Evolutionary conservation across 2,113 vertebrate species (phyloP), one percentile per base, ranked within the genome.

Genomic region (Colistium nudipinnis): DNA sequence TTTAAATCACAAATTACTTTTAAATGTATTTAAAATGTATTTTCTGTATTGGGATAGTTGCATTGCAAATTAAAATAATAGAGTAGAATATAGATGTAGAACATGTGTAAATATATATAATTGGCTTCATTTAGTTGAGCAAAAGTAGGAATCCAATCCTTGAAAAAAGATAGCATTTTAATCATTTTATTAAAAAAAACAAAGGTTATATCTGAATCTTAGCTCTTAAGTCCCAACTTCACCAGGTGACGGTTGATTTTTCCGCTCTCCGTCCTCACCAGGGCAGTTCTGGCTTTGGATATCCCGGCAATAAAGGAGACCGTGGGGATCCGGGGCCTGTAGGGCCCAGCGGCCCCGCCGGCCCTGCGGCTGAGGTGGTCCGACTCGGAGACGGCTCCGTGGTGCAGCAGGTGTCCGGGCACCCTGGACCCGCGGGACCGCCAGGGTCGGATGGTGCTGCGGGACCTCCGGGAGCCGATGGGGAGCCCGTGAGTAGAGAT

Each of bases 231-330:
- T 44, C 11, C 41, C 20, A 20, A 3, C 9, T 20, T 44, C 7
- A 44, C 19, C 19, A 3, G 41, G 8, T 47, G 13, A 45, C 11
- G 11, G 16, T 10, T 52, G 16, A 49, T 52, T 36, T 36, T 12
- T 36, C 20, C 14, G n/a, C 14, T 57, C 5, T 19, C 17, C 24
- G 3, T 14, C 27, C 31, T 62, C 55, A 33, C 7, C 75, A 98
- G 96, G 95, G 91, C 20, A 91, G 62, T 0, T 88, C 91, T 16
- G 94, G 94, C 0, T 91, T 92, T 53, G 90, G 92, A 12, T 95
- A 94, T 28, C 82, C 93, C 0, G 95, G 94, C 6, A 88, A 90
- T 36, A 96, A 97, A 83, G 96, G 95, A 5, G 96, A 97, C 0
- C 92, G 87, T 0, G 96, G 96, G 0, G 30, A 47, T 22, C 82